Evolutionary conservation across 2,888 invertebrate species (phyloP), one percentile per base, ranked within the genome.

Genomic region (Furcula furcula): DNA sequence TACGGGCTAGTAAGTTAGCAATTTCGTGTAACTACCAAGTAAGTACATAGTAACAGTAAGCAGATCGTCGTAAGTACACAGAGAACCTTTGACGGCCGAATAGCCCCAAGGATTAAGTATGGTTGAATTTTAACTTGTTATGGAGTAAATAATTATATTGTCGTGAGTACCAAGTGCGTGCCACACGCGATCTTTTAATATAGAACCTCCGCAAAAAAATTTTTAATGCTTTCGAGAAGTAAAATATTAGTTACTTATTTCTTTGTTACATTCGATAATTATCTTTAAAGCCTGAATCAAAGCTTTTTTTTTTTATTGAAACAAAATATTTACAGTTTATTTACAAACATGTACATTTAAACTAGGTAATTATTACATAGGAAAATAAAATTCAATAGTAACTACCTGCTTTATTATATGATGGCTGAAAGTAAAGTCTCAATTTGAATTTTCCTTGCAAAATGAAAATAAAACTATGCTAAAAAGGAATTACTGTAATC

Each of bases 141-240:
- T 20, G 13, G 42, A 35, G 31, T 31, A 28, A 43, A 46, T 54
- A 46, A 54, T 54, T 41, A 54, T 41, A 40, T 44, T 40, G 45
- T 54, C 38, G 35, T 45, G 34, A 45, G 46, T 42, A 40, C 41
- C 27, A 28, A 22, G 32, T 36, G 59, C 56, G 56, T 56, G 56
- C 49, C 40, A 36, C 56, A 56, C 56, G 56, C 56, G 49, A 56
- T 40, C 46, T 56, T 40, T 52, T 46, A 46, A 40, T 56, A 56
- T n/a, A 36, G 11, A 4, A 21, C 7, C n/a, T n/a, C n/a, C 23
- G 12, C 23, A 23, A 37, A 37, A 43, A 48, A 56, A 49, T 35
- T 46, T 47, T 49, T 43, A 21, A 35, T 40, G 30, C 29, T 31
- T 35, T 39, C 16, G 28, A 29, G 33, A 42, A 34, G 36, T 23